A percentile compares a stretch with the other conserved stretches of the same genome.
Conservation (phyloP, 2,888 invertebrate genomes). For the Drosophila heteroneura region DNA sequence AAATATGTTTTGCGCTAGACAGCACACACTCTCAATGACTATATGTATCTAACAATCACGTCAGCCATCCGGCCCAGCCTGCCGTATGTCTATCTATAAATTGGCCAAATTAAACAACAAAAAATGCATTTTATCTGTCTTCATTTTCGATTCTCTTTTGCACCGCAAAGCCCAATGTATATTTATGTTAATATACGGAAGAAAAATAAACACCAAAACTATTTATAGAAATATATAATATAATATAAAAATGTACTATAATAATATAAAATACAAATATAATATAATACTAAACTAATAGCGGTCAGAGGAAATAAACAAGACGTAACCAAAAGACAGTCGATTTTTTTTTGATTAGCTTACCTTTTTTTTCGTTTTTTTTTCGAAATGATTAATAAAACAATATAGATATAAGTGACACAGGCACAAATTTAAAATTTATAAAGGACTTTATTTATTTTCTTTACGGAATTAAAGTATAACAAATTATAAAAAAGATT, state of each 20-base stretch:
- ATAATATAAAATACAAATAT: background rate
- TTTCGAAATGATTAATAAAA: background rate
- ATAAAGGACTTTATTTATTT: no score
- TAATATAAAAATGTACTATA: background rate
- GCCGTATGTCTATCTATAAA: slow-evolving; percentile 37
- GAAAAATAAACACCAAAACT: background rate
- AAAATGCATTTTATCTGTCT: slow-evolving; percentile 50
- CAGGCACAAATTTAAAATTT: no score
- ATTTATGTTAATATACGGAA: background rate
- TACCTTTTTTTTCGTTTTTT: no score
- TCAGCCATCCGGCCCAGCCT: slow-evolving; percentile 12
- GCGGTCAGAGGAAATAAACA: background rate
- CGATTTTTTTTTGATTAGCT: background rate
- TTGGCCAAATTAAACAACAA: slow-evolving; percentile 33
- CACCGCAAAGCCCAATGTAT: background rate
- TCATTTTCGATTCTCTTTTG: slow-evolving; percentile 29
- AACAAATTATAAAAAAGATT: background rate
- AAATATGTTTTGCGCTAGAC: slow-evolving; percentile 17
- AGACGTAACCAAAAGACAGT: no score
- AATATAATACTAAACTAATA: background rate
- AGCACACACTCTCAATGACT: slow-evolving; percentile 52
- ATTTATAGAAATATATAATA: background rate
- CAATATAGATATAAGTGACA: background rate
- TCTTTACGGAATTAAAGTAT: no score
- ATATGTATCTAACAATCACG: slow-evolving; percentile 31